These are phyloP conservation scores for Drosophila imparisetae DNA, from an alignment of 2,888 invertebrate genomes.

Conservation along the genomic window DNA sequence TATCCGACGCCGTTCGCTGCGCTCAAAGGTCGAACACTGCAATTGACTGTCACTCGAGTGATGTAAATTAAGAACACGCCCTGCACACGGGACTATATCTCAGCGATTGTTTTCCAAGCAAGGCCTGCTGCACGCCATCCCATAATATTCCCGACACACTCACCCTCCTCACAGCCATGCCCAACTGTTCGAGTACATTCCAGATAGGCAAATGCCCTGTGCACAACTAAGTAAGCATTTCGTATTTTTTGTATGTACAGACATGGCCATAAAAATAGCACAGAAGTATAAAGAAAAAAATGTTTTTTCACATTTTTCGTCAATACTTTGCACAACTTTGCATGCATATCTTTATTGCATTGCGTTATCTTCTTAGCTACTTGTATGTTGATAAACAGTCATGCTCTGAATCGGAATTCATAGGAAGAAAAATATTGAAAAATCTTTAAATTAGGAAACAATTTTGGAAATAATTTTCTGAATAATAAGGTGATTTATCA, in stretches of 20 bases:
- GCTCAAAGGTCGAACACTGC: conserved; percentile 42
- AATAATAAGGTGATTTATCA: neutral
- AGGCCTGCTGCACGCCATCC: neutral
- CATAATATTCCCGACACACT: neutral
- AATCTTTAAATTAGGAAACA: neutral
- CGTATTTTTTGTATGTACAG: neutral
- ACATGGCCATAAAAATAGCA: neutral
- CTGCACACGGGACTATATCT: conserved; percentile 58
- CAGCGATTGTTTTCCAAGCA: neutral
- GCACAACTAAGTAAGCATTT: neutral
- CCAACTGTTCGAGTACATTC: neutral
- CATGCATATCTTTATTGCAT: neutral
- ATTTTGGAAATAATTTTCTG: neutral
- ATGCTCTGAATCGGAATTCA: neutral
- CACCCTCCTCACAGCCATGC: neutral
- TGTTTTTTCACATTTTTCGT: neutral
- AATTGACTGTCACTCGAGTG: conserved; percentile 25
- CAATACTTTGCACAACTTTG: neutral
- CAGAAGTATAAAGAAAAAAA: neutral
- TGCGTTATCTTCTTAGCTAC: too few species aligned
- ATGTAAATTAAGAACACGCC: conserved; percentile 61
- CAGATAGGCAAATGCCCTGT: conserved; percentile 3
- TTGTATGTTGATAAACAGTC: too few species aligned
- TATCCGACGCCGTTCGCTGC: conserved; percentile 40
- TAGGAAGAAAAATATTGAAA: neutral